Evolutionary conservation across 2,888 invertebrate species (phyloP), one percentile per base, ranked within the genome.

Genomic region (Crocallis elinguaria): DNA sequence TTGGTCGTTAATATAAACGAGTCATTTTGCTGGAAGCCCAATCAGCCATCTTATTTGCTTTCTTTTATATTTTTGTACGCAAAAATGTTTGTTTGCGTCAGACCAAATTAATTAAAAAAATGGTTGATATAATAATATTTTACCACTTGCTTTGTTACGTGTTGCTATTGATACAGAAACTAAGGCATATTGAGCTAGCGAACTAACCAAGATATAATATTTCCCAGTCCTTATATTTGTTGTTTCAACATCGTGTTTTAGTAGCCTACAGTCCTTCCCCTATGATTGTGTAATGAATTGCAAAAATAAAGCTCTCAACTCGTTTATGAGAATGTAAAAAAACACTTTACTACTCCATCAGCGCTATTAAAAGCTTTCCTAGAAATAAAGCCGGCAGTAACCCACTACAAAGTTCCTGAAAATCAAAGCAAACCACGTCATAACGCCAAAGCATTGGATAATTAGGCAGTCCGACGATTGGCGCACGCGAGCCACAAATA

Each of bases 401-500:
- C 12, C 45, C 21, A 54, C 48, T 43, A 64, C 64, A 60, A 62
- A 50, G 62, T 64, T 48, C 48, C 45, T 42, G 53, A 50, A 64
- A 65, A 62, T 66, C 60, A 66, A 68, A 73, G 68, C 69, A 61
- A 64, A 66, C 67, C 66, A 74, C 79, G 73, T 79, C 78, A 79
- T 76, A 79, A 69, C 67, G 69, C 64, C 65, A 73, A 64, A 68
- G 64, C 62, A 43, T 43, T 62, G 65, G 72, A 77, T 82, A 88
- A 87, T 88, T 86, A 86, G 78, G 71, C 67, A 66, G 67, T 62
- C 60, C 66, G 49, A 56, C 69, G 67, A 82, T 82, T 76, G 74
- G 67, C 38, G 78, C 88, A 89, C 89, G 90, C 88, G 77, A 88
- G 77, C 79, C 74, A 82, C 84, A 86, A 90, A 88, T 90, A 88